These are phyloP conservation scores for Buphagus erythrorhynchus DNA, from an alignment of 2,797 vertebrate genomes.

Conservation along the genomic window DNA sequence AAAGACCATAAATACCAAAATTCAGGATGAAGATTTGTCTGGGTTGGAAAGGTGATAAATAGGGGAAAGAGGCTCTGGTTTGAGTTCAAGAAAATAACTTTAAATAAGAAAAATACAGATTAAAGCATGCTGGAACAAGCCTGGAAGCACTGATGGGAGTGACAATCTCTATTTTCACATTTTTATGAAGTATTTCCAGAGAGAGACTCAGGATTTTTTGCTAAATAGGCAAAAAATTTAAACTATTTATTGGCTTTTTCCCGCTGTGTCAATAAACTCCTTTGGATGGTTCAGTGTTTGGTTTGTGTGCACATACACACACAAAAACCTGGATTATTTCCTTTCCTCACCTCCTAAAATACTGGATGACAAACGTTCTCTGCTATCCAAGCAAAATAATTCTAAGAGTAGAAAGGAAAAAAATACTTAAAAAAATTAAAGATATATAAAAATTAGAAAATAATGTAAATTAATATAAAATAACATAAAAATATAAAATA, in stretches of 20 bases:
- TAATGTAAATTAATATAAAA: background rate
- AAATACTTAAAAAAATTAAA: background rate
- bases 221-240: background rate
- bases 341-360: background rate
- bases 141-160: background rate
- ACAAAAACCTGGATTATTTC: background rate
- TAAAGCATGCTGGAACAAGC: background rate
- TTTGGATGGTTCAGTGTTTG: background rate
- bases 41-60: accelerated
- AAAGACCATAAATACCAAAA: background rate
- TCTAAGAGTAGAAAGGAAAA: accelerated
- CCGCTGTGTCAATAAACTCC: background rate
- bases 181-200: background rate
- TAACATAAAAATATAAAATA: background rate
- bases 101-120: background rate
- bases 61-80: background rate
- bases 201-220: background rate
- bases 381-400: background rate
- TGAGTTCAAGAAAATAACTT: background rate
- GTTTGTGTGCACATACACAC: accelerated
- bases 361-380: background rate
- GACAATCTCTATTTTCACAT: background rate
- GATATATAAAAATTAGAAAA: background rate
- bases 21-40: background rate
- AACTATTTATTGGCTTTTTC: background rate